These are phyloP conservation scores for Sicus ferrugineus DNA, from an alignment of 2,888 invertebrate genomes.

Conservation along the genomic window DNA sequence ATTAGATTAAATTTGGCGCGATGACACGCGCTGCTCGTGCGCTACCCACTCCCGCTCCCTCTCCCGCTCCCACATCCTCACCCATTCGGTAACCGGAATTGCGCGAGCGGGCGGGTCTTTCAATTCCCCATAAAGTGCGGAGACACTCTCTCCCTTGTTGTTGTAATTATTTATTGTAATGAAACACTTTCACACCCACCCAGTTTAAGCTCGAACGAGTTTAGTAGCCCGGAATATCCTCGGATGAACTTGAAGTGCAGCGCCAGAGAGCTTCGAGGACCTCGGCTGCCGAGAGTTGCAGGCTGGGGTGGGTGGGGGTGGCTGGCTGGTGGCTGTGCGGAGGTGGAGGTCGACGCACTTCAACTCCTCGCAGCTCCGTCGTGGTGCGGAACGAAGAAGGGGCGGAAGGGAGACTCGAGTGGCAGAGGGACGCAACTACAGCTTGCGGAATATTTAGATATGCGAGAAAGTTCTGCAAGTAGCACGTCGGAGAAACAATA, in stretches of 20 bases:
- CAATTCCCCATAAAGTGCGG: no score
- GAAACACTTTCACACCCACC: slow-evolving; percentile 60
- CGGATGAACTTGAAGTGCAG: slow-evolving; percentile 39
- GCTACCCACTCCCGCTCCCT: no score
- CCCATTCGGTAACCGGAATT: no score
- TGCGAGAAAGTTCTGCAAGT: slow-evolving; percentile 15
- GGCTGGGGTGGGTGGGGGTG: neutral
- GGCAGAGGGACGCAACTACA: slow-evolving; percentile 1
- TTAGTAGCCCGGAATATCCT: slow-evolving; percentile 32
- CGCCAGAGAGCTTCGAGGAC: slow-evolving; percentile 32
- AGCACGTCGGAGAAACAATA: slow-evolving; percentile 38
- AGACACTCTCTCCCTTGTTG: slow-evolving; percentile 36
- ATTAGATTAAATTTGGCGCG: slow-evolving; percentile 11
- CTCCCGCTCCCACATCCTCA: no score
- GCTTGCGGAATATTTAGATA: slow-evolving; percentile 10
- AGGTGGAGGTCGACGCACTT: neutral
- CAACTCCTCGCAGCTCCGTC: neutral
- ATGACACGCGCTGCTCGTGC: neutral
- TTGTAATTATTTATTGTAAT: slow-evolving; percentile 46
- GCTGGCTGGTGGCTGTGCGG: neutral
- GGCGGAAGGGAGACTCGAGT: neutral
- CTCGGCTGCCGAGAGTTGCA: neutral
- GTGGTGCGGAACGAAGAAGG: neutral
- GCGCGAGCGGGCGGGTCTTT: no score
- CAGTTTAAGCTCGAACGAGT: slow-evolving; percentile 44